phyloP scores from a whole-genome alignment of 1,140 invertebrate species.

The Drosophila azteca region DNA sequence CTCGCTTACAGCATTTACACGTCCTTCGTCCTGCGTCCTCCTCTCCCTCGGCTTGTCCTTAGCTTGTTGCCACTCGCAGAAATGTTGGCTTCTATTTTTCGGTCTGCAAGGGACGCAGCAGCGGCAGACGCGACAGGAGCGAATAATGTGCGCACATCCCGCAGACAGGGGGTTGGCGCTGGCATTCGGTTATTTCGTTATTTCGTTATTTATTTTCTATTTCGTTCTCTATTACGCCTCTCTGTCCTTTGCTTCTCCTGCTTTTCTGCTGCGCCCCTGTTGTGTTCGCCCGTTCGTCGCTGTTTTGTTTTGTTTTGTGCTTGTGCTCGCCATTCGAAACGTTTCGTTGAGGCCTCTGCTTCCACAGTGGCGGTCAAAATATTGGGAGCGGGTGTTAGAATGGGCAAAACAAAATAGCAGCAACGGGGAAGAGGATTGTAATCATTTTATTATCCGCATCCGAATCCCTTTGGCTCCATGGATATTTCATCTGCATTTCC shows the following conservation, averaged over 20 bases:
- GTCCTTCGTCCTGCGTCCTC: slow-evolving; percentile 8
- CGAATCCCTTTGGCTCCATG: slow-evolving; percentile 10
- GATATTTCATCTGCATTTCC: slow-evolving; percentile 64
- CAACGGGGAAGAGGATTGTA: too few species aligned
- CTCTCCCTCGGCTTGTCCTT: too few species aligned
- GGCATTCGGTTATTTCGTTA: slow-evolving; percentile 41
- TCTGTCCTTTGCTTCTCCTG: slow-evolving; percentile 36
- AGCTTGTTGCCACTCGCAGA: slow-evolving; percentile 63
- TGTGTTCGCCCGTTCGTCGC: slow-evolving; percentile 58
- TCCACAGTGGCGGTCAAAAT: slow-evolving; percentile 45
- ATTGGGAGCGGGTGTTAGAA: slow-evolving; percentile 6
- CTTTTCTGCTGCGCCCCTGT: slow-evolving; percentile 34
- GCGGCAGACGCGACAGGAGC: slow-evolving; percentile 19
- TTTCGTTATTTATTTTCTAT: slow-evolving; percentile 79
- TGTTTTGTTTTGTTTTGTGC: slow-evolving; percentile 9
- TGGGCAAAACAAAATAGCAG: not conserved
- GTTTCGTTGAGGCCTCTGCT: slow-evolving; percentile 21
- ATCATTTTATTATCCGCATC: slow-evolving; percentile 2
- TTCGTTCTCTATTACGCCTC: slow-evolving; percentile 69
- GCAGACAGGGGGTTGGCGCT: slow-evolving; percentile 58
- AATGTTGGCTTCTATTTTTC: slow-evolving; percentile 64
- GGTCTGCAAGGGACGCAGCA: slow-evolving; percentile 44
- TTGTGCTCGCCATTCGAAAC: slow-evolving; percentile 26
- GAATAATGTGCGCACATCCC: slow-evolving; percentile 15
- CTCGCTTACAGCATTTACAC: slow-evolving; percentile 64